Base-by-base conservation (phyloP, 2,888 invertebrate genomes). In the Actias luna region DNA sequence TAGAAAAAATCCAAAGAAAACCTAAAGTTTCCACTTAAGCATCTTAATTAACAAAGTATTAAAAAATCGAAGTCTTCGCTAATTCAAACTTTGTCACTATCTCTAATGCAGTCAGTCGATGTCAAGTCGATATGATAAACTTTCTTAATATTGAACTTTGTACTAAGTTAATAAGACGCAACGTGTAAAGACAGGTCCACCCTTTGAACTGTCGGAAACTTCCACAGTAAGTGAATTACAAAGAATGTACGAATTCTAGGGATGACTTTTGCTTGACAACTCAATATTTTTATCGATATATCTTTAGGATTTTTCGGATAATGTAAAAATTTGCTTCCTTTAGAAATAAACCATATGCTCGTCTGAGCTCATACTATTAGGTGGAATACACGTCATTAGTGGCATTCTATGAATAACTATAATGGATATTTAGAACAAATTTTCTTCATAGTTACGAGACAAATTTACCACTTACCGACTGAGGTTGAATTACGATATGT, bases 181-280 rank as follows among this genome's bases (percentile, higher is more conserved):
- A 25, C 22, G 4, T 50, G 25, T 50, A 50, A 50, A 50, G 25
- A 50, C 25, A 50, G 46, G 36, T 52, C 46, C 58, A 58, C 35
- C 62, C 62, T 59, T 59, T 63, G 59, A 59, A 50, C 35, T 33
- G 35, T 12, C 35, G 46, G 50, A 59, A 59, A 63, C 35, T 63
- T 63, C 29, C 16, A 27, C 52, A 35, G 33, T 59, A 59, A 62
- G 62, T 52, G 36, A 63, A 63, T 59, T 52, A 59, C 29, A 29
- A 50, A 59, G 50, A 59, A 52, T 59, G 58, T 50, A 42, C 16
- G 52, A 35, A 42, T 58, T 57, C 4, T 59, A 63, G 62, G 27
- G 62, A 36, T 63, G 62, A 18, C 27, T 14, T 14, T 12, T 7
- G 1, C n/a, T 18, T 36, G 52, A 27, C 5, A 0, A 5, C 22